Evolutionary conservation across 2,113 vertebrate genomes (phyloP).

Genomic region (Psilopsiagon aurifrons): DNA sequence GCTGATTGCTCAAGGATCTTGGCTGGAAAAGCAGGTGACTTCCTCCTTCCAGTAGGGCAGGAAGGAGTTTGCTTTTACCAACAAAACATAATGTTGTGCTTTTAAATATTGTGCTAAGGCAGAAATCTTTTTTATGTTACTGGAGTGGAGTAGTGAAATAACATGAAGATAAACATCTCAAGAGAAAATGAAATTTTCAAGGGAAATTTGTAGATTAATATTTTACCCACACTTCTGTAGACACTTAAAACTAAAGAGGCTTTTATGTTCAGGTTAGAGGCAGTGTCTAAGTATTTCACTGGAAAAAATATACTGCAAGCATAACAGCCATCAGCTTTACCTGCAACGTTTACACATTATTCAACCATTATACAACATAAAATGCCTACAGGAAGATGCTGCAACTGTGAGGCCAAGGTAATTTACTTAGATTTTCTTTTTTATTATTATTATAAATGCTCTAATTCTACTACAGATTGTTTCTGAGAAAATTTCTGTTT

Average conservation of each 20-base stretch:
- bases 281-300: background rate
- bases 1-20: background rate
- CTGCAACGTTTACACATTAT: background rate
- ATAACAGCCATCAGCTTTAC: background rate
- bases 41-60: background rate
- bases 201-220: background rate
- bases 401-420: background rate
- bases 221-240: background rate
- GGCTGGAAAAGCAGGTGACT: background rate
- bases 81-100: background rate
- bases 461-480: background rate
- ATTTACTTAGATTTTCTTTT: accelerated
- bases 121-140: background rate
- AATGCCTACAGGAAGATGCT: background rate
- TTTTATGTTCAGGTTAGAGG: background rate
- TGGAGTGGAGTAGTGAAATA: background rate
- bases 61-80: background rate
- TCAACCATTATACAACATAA: background rate
- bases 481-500: background rate
- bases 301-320: background rate
- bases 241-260: background rate
- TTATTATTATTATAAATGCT: background rate
- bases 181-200: background rate
- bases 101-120: background rate
- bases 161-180: background rate